Conservation (phyloP, 2,797 vertebrate species). For the Chloroceryle amazona region DNA sequence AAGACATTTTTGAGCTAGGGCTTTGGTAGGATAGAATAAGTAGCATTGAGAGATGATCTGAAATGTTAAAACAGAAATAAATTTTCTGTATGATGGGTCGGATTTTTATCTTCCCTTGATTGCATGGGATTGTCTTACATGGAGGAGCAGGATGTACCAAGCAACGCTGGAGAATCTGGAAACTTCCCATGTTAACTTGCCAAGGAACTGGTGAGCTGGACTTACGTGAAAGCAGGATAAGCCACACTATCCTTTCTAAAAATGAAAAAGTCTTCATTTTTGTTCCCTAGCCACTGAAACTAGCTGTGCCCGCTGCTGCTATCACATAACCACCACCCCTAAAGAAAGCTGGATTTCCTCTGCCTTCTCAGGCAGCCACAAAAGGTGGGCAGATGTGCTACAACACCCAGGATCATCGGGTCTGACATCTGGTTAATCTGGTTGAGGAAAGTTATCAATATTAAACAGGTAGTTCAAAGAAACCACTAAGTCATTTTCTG, state of each 20-base stretch:
- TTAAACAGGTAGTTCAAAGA: not conserved
- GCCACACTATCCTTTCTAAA: not conserved
- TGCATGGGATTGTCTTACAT: not conserved
- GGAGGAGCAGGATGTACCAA: not conserved
- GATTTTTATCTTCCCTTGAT: not conserved
- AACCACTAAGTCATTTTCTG: not conserved
- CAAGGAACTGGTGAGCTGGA: not conserved
- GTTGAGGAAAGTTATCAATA: not conserved
- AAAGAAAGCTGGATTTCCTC: not conserved
- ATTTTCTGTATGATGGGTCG: not conserved
- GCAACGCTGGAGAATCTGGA: not conserved
- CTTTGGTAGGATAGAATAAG: not conserved
- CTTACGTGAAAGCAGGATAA: not conserved
- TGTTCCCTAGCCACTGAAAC: not conserved
- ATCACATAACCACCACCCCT: not conserved
- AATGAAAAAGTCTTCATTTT: not conserved
- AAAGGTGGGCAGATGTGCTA: not conserved
- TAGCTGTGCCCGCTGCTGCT: not conserved
- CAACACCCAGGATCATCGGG: not conserved
- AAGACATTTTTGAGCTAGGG: not conserved
- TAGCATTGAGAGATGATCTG: not conserved
- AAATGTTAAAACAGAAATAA: not conserved
- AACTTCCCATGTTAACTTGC: not conserved
- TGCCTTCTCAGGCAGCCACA: not conserved
- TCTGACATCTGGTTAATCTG: not conserved